Percentiles rank a stretch among this genome's conserved stretches.
Evolutionary conservation across 1,140 invertebrate genomes (phyloP).

Genomic region (Aphis gossypii): DNA sequence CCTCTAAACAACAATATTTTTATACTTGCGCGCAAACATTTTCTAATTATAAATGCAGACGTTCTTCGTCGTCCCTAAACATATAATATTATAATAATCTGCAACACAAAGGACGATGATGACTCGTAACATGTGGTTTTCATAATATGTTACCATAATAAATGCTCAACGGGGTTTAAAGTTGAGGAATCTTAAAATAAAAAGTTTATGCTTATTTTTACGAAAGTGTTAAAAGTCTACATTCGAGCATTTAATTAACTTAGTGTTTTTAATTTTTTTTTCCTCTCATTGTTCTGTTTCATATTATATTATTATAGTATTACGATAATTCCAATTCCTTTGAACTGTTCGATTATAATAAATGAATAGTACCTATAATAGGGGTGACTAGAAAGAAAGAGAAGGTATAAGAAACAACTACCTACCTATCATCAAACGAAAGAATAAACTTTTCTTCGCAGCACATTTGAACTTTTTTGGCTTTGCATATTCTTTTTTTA

Average conservation of each 20-base stretch:
- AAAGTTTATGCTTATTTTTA: neutral
- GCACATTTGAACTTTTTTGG: neutral
- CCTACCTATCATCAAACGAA: neutral
- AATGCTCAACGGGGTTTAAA: neutral
- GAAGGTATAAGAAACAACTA: neutral
- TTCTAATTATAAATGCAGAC: constrained; percentile 28
- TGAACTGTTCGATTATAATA: neutral
- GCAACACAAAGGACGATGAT: neutral
- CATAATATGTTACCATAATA: neutral
- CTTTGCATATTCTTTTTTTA: neutral
- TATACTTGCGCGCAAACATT: neutral
- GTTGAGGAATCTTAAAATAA: neutral
- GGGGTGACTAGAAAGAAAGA: neutral
- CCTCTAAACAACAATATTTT: constrained; percentile 12
- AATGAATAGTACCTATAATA: neutral
- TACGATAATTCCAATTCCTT: neutral
- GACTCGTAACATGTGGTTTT: neutral
- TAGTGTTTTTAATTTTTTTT: neutral
- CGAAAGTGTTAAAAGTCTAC: too few relatives aligned
- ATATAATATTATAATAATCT: neutral
- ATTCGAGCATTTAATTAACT: neutral
- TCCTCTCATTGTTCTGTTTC: neutral
- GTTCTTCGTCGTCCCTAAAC: neutral
- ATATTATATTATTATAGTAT: neutral
- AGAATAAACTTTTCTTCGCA: neutral